These are phyloP conservation scores for Okamejei kenojei DNA, from an alignment of 2,797 vertebrate species.

Conservation along the genomic window DNA sequence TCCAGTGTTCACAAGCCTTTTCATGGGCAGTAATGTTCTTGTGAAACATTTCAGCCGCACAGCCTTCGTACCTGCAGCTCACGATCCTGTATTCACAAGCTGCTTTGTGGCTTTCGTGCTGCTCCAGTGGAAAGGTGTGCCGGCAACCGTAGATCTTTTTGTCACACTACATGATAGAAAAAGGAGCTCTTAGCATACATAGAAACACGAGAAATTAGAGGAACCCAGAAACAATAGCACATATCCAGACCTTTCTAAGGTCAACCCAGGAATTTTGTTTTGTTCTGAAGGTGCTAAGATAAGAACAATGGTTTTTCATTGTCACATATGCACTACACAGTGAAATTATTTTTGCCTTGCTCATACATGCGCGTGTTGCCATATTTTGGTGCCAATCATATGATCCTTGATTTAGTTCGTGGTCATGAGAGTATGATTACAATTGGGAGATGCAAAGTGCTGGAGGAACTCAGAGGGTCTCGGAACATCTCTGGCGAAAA, in stretches of 20 bases:
- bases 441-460: background rate
- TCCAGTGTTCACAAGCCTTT: constrained; percentile 60
- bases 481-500: too few relatives aligned
- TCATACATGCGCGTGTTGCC: too few relatives aligned
- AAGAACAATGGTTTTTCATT: too few relatives aligned
- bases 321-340: too few relatives aligned
- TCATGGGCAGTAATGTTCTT: constrained; percentile 61
- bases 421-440: background rate
- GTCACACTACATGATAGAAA: constrained; percentile 39
- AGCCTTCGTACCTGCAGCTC: constrained; percentile 62
- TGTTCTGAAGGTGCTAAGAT: too few relatives aligned
- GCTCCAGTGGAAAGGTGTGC: constrained; percentile 62
- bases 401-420: too few relatives aligned
- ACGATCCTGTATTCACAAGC: constrained; percentile 60
- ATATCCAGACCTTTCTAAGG: too few relatives aligned
- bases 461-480: too few relatives aligned
- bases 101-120: constrained; percentile 63
- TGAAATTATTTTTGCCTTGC: too few relatives aligned
- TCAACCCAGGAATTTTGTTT: background rate
- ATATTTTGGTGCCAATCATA: too few relatives aligned
- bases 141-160: constrained; percentile 67
- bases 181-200: background rate
- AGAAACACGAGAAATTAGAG: background rate
- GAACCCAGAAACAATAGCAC: background rate
- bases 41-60: constrained; percentile 58